phyloP scores from a whole-genome alignment of 2,797 vertebrate species.

The Spinibarbus caldwelli region DNA sequence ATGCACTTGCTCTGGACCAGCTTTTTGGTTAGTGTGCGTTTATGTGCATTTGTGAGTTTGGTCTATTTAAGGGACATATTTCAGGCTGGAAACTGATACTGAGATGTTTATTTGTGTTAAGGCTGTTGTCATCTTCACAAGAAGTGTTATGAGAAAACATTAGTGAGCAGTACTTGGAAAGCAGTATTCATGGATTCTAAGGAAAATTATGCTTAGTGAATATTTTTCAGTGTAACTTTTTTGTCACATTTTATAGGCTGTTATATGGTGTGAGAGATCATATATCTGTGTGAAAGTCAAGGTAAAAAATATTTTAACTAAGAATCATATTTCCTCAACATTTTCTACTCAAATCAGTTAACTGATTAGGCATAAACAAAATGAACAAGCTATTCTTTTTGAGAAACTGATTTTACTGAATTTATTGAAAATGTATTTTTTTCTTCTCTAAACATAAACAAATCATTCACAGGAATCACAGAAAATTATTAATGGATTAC shows the following conservation, averaged over 20 bases:
- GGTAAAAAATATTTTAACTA: neutral
- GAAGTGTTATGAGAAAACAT: conserved; percentile 2
- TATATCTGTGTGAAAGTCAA: neutral
- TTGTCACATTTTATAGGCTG: conserved; percentile 28
- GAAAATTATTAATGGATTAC: neutral
- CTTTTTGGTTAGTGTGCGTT: conserved; percentile 83
- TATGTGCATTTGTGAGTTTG: neutral
- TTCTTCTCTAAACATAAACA: neutral
- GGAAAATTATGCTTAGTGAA: neutral
- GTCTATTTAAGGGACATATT: neutral
- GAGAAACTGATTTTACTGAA: neutral
- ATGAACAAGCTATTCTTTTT: neutral
- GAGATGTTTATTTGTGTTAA: neutral
- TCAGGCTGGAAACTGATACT: neutral
- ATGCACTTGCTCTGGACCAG: conserved; percentile 87
- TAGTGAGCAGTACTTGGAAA: conserved; percentile 13
- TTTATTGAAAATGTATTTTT: neutral
- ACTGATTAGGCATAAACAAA: neutral
- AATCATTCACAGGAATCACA: neutral
- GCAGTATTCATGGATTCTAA: neutral
- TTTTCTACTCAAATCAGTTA: neutral
- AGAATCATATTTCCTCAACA: neutral
- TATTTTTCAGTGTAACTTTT: conserved; percentile 15
- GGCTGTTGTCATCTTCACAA: neutral
- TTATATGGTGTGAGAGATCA: conserved; percentile 17